Evolutionary conservation across 2,888 invertebrate genomes (phyloP).

Genomic region (Polietes domitor): DNA sequence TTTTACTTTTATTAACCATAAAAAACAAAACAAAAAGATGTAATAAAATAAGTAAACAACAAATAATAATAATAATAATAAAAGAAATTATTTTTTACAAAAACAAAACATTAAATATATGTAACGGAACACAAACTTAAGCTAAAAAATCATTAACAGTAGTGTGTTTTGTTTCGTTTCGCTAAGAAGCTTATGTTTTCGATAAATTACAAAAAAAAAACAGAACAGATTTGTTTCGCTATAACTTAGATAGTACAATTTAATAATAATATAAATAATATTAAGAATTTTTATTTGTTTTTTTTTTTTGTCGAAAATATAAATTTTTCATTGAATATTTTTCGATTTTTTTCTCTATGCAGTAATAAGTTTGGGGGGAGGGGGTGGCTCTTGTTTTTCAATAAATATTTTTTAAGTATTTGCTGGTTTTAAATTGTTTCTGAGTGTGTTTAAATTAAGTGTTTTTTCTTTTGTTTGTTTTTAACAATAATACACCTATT

Average conservation of each 20-base stretch:
- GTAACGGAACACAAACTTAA: conserved; percentile 37
- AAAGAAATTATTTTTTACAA: too few relatives aligned
- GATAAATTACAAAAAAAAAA: conserved; percentile 45
- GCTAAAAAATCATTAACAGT: neutral
- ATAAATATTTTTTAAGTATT: conserved; percentile 16
- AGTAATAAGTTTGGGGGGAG: conserved; percentile 3
- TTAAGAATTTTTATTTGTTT: conserved; percentile 20
- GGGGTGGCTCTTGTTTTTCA: neutral
- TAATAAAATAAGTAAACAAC: conserved; percentile 6
- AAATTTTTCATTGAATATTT: neutral
- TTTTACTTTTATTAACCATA: conserved; percentile 48
- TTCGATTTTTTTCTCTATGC: neutral
- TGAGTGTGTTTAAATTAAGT: conserved; percentile 31
- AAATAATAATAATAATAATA: conserved; percentile 43
- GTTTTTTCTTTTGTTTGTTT: neutral
- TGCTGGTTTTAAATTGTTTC: conserved; percentile 14
- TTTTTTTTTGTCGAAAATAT: conserved; percentile 15
- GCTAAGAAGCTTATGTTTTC: conserved; percentile 26
- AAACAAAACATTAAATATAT: too few relatives aligned
- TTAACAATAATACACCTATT: conserved; percentile 12
- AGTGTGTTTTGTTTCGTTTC: conserved; percentile 22
- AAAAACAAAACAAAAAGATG: conserved; percentile 3
- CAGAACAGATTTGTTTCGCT: conserved; percentile 19
- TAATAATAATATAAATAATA: conserved; percentile 27
- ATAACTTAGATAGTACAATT: conserved; percentile 19